Base-by-base conservation (phyloP, 2,797 vertebrate species). In the Lindbergichthys nudifrons region DNA sequence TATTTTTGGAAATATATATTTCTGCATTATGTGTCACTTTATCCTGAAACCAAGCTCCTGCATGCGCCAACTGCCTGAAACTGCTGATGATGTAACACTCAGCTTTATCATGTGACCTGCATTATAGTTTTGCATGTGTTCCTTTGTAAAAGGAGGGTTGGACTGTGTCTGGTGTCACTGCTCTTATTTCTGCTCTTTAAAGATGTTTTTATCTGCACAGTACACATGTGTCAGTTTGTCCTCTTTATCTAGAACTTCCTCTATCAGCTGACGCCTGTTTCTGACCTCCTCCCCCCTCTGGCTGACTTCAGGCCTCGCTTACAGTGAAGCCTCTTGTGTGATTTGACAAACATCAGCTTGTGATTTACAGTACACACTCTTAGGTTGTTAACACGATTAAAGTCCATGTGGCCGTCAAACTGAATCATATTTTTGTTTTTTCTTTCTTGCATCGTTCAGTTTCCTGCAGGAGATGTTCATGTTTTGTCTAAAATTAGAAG, bases 401-500 rank as follows among this genome's bases (percentile, higher is more conserved):
- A 16, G 7, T 18, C 48, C 70, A 62, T 10, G 6, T 41, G 32
- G 39, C 56, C 26, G n/a, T n/a, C 16, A 3, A 48, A 59, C 19
- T 13, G 3, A 19, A 21, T 4, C n/a, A 0, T 30, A n/a, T 51
- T 52, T 18, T 63, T 30, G n/a, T 51, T 52, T 18, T 63, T n/a
- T 52, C 10, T 51, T 15, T 42, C 26, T 21, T 3, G 8, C 3
- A 10, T n/a, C 51, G 12, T 15, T 14, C 26, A 23, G 19, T 52
- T 32, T 15, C 51, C 39, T 69, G 46, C 56, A 76, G 75, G 32
- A 73, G 41, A 5, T 32, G 62, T 65, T 7, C 13, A 12, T 8
- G 18, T 64, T 67, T 61, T 19, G 5, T 73, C 60, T 85, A 81
- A 82, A 64, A 32, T 77, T 79, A 75, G 76, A 39, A 74, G 68